Evolutionary conservation across 2,888 invertebrate species (phyloP).

Genomic region (Eurytoma adleriae): DNA sequence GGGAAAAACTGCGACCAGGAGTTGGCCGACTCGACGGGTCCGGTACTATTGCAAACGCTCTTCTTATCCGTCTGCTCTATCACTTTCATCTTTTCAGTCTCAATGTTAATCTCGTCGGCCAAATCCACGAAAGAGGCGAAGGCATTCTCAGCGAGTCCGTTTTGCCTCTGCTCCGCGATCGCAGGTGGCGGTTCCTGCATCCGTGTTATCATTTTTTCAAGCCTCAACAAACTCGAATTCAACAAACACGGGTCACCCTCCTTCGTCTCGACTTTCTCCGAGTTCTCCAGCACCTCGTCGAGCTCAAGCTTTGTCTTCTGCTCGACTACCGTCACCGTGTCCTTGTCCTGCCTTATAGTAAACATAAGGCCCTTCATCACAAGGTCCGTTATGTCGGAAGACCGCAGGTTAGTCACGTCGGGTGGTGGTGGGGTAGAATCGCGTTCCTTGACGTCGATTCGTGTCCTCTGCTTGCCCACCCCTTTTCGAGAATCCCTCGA

Average conservation of each 20-base stretch:
- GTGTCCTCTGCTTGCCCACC: not conserved
- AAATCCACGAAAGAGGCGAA: constrained; percentile 52
- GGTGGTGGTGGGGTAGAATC: constrained; percentile 43
- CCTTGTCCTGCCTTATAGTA: constrained; percentile 70
- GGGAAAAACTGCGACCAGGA: constrained; percentile 47
- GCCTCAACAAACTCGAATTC: constrained; percentile 71
- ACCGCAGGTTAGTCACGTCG: constrained; percentile 62
- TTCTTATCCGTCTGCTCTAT: constrained; percentile 8
- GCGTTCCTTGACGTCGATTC: constrained; percentile 41
- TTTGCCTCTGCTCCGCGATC: constrained; percentile 30
- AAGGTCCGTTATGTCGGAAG: constrained; percentile 72
- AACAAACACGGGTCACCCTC: constrained; percentile 70
- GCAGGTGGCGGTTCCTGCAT: constrained; percentile 67
- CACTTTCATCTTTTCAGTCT: constrained; percentile 25
- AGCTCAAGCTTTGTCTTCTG: constrained; percentile 72
- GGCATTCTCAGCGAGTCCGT: constrained; percentile 34
- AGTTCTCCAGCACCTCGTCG: constrained; percentile 74
- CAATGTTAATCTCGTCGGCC: constrained; percentile 25
- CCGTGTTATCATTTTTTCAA: constrained; percentile 71
- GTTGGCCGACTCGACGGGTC: constrained; percentile 29
- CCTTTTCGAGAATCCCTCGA: constrained; percentile 35
- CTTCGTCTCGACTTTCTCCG: constrained; percentile 71
- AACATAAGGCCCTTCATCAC: constrained; percentile 75
- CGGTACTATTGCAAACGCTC: not conserved
- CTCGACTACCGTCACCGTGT: constrained; percentile 70